A percentile compares a stretch with the other conserved stretches of the same genome.
Conservation (phyloP, 2,888 invertebrate species). For the Glomeris marginata region DNA sequence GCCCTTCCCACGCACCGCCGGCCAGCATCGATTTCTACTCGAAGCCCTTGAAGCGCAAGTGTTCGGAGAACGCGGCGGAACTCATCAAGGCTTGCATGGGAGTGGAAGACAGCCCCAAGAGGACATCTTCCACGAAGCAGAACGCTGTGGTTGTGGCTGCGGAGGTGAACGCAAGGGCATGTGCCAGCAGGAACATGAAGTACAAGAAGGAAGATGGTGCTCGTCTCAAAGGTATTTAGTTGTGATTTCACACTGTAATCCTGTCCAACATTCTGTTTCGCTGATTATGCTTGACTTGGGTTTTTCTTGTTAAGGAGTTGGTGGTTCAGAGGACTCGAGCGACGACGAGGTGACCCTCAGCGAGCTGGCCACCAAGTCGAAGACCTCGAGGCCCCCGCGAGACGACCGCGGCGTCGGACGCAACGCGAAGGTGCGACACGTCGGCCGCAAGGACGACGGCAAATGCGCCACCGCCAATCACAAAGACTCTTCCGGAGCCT, state of each 20-base stretch:
- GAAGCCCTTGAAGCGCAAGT: constrained; percentile 42
- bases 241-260: not conserved
- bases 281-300: too few species aligned
- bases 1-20: constrained; percentile 2
- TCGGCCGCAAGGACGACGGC: constrained; percentile 1
- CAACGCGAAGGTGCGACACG: constrained; percentile 6
- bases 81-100: constrained; percentile 42
- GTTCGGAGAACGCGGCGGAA: constrained; percentile 45
- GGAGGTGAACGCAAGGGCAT: not conserved
- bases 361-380: constrained; percentile 11
- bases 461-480: not conserved
- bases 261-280: too few species aligned
- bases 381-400: constrained; percentile 3
- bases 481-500: not conserved
- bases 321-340: constrained; percentile 10
- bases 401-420: not conserved
- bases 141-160: not conserved
- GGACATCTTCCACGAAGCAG: constrained; percentile 14
- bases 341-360: constrained; percentile 15
- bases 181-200: constrained; percentile 1
- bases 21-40: constrained; percentile 20
- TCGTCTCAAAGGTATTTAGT: not conserved
- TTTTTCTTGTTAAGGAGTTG: not conserved
- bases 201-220: constrained; percentile 5
- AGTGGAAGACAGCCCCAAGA: constrained; percentile 29